Evolutionary conservation across 2,888 invertebrate species (phyloP).

Genomic region (Melanostoma scalare): DNA sequence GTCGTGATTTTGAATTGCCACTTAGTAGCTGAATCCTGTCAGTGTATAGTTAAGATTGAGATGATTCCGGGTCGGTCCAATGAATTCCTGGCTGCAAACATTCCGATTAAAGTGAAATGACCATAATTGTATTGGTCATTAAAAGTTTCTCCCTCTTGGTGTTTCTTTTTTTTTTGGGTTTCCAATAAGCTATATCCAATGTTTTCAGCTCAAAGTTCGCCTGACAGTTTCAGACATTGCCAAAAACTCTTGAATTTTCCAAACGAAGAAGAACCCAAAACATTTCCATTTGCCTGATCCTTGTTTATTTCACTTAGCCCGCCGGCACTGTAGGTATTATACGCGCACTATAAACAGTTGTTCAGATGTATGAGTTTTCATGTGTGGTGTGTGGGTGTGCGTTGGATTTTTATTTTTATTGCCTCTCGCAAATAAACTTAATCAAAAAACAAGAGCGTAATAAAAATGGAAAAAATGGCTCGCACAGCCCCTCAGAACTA

Average conservation of each 20-base stretch:
- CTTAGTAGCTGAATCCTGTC: constrained; percentile 31
- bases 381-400: background rate
- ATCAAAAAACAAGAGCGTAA: constrained; percentile 70
- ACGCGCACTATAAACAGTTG: too few species aligned
- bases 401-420: constrained; percentile 59
- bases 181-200: background rate
- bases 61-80: background rate
- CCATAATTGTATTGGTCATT: constrained; percentile 68
- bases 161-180: background rate
- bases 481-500: constrained; percentile 14
- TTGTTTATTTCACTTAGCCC: constrained; percentile 64
- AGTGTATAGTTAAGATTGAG: background rate
- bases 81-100: constrained; percentile 50
- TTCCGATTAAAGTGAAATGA: constrained; percentile 66
- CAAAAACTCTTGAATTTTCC: constrained; percentile 17
- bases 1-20: constrained; percentile 43
- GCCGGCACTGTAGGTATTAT: background rate
- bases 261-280: constrained; percentile 10
- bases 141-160: constrained; percentile 32
- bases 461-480: constrained; percentile 58
- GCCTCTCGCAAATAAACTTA: constrained; percentile 66
- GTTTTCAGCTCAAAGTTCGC: constrained; percentile 24
- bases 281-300: constrained; percentile 28
- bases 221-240: constrained; percentile 13
- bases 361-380: background rate